These are phyloP conservation scores for Drosophila nigrodunni DNA, from an alignment of 1,140 invertebrate species.

Conservation along the genomic window DNA sequence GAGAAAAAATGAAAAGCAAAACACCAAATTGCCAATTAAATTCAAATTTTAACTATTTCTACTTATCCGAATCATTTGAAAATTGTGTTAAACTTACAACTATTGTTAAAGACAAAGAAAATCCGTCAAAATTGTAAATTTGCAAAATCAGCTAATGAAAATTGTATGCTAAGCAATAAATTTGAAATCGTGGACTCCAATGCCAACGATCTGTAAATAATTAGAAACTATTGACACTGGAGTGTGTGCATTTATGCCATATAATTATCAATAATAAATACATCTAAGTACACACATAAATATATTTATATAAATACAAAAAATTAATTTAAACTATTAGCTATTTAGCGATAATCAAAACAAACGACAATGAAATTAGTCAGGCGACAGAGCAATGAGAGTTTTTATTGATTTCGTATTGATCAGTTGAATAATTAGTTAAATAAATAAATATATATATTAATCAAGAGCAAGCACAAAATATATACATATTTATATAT, in stretches of 20 bases:
- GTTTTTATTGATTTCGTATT: conserved; percentile 67
- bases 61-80: conserved; percentile 41
- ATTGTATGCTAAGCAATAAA: conserved; percentile 79
- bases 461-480: conserved; percentile 61
- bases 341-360: conserved; percentile 78
- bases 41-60: conserved; percentile 40
- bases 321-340: conserved; percentile 45
- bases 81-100: conserved; percentile 53
- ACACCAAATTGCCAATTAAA: conserved; percentile 74
- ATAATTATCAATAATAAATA: conserved; percentile 40
- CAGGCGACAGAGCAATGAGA: conserved; percentile 51
- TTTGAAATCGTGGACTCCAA: conserved; percentile 58
- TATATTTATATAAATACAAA: conserved; percentile 37
- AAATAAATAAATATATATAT: conserved; percentile 66
- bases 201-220: conserved; percentile 56
- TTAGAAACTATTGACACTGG: conserved; percentile 40
- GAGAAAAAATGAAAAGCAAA: neutral
- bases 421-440: conserved; percentile 57
- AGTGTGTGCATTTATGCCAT: conserved; percentile 59
- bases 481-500: conserved; percentile 25
- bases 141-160: conserved; percentile 51
- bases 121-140: conserved; percentile 76
- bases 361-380: conserved; percentile 71
- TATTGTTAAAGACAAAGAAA: conserved; percentile 40
- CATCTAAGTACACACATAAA: conserved; percentile 19